Evolutionary conservation across 2,113 vertebrate genomes (phyloP), one percentile per base, ranked within the genome.

Genomic region (Setophaga petechia): DNA sequence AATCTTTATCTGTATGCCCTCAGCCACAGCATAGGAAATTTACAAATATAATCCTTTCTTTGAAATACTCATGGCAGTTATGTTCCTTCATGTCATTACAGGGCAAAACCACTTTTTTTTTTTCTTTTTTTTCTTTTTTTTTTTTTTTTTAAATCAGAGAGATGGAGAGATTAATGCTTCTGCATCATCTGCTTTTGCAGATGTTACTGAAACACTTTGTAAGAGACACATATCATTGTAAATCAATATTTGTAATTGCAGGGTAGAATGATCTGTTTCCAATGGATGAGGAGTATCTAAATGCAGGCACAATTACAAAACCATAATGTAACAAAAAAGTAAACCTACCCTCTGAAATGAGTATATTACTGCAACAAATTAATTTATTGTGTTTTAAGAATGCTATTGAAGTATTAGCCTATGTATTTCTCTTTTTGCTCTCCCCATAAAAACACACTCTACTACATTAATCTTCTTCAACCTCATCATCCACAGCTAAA

Each of bases 161-260:
- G 65, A 95, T 75, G 25, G 55, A 89, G 83, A 92, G 76, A 92
- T 93, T 93, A 92, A 93, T 92, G n/a, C 17, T 68, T 90, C 31
- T 84, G 37, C 39, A 78, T 95, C 85, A 84, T 94, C 79, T 94
- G 68, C 20, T 90, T 94, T 93, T 96, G 83, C 87, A 95, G 90
- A 92, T 92, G 80, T 69, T 95, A 58, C 58, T 43, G 73, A 93
- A 90, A 90, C 66, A 62, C 9, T 77, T 78, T 81, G n/a, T 28
- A 87, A 82, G 57, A 72, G 76, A 66, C 73, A 94, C 91, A 90
- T 90, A 73, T 44, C 85, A 84, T 72, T 72, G 79, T 89, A 90
- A 96, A 93, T 95, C 93, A 95, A 65, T 95, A 93, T 92, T 89
- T 84, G 83, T 89, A 93, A 95, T 96, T 95, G 85, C 90, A 92